These are phyloP conservation scores for Gadus macrocephalus DNA, from an alignment of 2,113 vertebrate species.

Conservation along the genomic window DNA sequence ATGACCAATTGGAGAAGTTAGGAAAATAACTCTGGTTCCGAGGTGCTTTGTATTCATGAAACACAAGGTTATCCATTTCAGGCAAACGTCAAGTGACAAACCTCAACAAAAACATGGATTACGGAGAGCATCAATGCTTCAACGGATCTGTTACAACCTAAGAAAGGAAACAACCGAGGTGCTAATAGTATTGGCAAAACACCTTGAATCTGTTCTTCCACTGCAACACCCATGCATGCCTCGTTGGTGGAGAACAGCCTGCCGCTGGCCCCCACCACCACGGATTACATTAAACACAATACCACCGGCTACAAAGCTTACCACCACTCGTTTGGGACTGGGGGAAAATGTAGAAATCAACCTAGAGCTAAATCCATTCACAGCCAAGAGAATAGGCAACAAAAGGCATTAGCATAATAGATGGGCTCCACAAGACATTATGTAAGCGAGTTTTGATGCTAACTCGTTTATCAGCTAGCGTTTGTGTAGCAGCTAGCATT, in stretches of 20 bases:
- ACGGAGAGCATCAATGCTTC: slow-evolving; percentile 16
- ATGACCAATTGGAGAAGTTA: slow-evolving; percentile 13
- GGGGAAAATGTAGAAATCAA: slow-evolving; percentile 1
- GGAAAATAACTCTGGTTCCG: slow-evolving; percentile 6
- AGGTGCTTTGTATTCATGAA: slow-evolving; percentile 37
- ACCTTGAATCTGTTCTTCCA: no score
- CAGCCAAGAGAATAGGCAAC: slow-evolving; percentile 22
- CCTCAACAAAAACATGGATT: slow-evolving; percentile 33
- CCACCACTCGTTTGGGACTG: slow-evolving; percentile 43
- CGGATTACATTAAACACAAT: slow-evolving; percentile 52
- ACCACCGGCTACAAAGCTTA: slow-evolving; percentile 48
- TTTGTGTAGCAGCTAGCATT: no score
- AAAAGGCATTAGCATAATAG: slow-evolving; percentile 34
- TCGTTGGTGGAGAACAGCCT: slow-evolving; percentile 37
- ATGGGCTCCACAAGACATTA: slow-evolving; percentile 18
- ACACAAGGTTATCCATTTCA: slow-evolving; percentile 19
- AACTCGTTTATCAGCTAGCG: no score
- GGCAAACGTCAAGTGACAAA: slow-evolving; percentile 14
- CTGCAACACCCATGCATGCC: background rate
- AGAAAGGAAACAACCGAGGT: background rate
- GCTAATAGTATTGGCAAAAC: no score
- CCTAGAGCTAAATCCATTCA: slow-evolving; percentile 28
- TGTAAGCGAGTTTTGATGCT: background rate
- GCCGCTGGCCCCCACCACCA: background rate
- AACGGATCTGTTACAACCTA: slow-evolving; percentile 22